These are phyloP conservation scores for Etheostoma cragini DNA, from an alignment of 2,113 vertebrate species.

Conservation along the genomic window DNA sequence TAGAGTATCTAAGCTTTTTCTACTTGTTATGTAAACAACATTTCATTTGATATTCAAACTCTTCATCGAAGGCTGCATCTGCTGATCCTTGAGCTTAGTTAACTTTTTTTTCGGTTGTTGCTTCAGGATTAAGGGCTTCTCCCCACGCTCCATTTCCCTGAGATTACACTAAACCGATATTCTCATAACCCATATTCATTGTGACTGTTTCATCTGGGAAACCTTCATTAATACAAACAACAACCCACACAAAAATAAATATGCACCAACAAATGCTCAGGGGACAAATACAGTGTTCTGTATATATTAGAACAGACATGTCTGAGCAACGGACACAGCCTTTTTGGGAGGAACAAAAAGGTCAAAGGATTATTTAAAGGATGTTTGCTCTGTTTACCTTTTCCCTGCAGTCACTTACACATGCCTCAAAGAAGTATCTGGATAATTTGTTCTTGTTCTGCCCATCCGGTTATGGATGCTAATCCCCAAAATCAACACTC, in stretches of 20 bases:
- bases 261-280: constrained; percentile 27
- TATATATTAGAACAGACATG: constrained; percentile 14
- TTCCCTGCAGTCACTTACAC: constrained; percentile 26
- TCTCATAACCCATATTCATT: constrained; percentile 42
- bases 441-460: constrained; percentile 51
- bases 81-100: background rate
- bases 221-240: constrained; percentile 39
- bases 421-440: constrained; percentile 51
- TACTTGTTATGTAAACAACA: background rate
- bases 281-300: constrained; percentile 23
- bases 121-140: constrained; percentile 6
- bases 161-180: constrained; percentile 8
- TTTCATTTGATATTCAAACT: too few relatives aligned
- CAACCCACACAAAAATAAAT: constrained; percentile 62
- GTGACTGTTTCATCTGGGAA: constrained; percentile 59
- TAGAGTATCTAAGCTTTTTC: background rate
- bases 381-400: constrained; percentile 42
- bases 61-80: background rate
- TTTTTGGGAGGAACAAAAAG: constrained; percentile 62
- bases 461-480: constrained; percentile 69
- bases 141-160: background rate
- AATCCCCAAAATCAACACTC: constrained; percentile 73
- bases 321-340: constrained; percentile 6
- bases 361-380: constrained; percentile 53
- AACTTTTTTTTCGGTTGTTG: background rate